Evolutionary conservation across 2,113 vertebrate genomes (phyloP), one percentile per base, ranked within the genome.

Genomic region (Poecile atricapillus): DNA sequence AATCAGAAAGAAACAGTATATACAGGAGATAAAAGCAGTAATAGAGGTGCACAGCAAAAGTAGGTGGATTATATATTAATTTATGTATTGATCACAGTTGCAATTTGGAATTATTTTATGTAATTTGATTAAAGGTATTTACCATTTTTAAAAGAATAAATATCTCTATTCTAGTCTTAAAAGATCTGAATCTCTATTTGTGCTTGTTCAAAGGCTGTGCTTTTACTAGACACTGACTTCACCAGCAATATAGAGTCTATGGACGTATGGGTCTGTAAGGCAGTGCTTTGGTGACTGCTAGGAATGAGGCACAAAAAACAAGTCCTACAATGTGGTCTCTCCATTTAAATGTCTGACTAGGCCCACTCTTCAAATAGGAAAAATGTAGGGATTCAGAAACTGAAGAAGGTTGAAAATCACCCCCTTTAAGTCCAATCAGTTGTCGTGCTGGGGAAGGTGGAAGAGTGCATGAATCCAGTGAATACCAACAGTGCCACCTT

Each of bases 401-500:
- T 20, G 79, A 80, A 56, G 67, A 52, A 84, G 33, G 33, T 28
- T 84, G 62, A 65, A 64, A 80, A 62, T 58, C 22, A 30, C 0
- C 0, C 15, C 28, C n/a, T 69, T 31, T 12, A 53, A 67, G 37
- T 62, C 22, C 50, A 15, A 1, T 9, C 23, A 8, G 3, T 7
- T 17, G 28, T n/a, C 28, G 27, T 9, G 33, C 15, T 59, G 82
- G 41, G n/a, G 58, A 75, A 52, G 62, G 53, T 79, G 58, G 58
- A n/a, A 79, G 49, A 47, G 37, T 9, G 15, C 13, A 3, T 1
- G 17, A 3, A 7, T 4, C 8, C 27, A n/a, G 59, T 58, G 81
- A 81, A 63, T 87, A 77, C 39, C 77, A 84, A 74, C 77, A 94
- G 92, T 97, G 95, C 94, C 95, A 90, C 82, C 95, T 95, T 84